Percentiles rank a stretch among this genome's conserved stretches.
Evolutionary conservation across 2,888 invertebrate species (phyloP).

Genomic region (Dusona sp.): DNA sequence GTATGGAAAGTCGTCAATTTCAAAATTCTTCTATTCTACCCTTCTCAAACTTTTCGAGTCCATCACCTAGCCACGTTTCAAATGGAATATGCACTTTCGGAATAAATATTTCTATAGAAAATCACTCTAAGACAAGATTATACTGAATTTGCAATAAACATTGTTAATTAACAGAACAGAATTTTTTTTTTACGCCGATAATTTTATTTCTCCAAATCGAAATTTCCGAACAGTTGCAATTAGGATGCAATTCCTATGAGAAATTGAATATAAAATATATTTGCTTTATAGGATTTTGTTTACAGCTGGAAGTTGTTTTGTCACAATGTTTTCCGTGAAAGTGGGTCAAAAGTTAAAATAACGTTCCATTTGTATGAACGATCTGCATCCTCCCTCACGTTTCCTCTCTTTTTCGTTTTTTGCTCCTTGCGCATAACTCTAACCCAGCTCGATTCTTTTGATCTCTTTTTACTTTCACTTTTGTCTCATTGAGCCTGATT

Average conservation of each 20-base stretch:
- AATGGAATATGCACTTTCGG: too few relatives aligned
- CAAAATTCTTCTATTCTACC: background rate
- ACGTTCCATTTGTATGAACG: background rate
- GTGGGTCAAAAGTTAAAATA: constrained; percentile 17
- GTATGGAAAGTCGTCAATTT: background rate
- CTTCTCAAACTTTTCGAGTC: background rate
- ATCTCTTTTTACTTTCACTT: constrained; percentile 40
- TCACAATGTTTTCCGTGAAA: background rate
- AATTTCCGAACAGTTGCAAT: too few relatives aligned
- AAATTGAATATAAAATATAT: background rate
- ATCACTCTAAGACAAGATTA: background rate
- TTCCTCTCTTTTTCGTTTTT: constrained; percentile 1
- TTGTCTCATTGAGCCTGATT: constrained; percentile 20
- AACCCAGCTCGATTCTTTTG: constrained; percentile 22
- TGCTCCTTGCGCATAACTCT: constrained; percentile 24
- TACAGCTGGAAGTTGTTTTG: background rate
- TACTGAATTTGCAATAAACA: background rate
- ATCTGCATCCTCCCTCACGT: constrained; percentile 19
- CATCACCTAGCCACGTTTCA: background rate
- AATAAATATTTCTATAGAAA: background rate
- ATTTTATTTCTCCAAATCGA: background rate
- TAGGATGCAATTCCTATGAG: background rate
- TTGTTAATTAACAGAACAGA: background rate
- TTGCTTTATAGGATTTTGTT: background rate
- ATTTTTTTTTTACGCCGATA: background rate